Base-by-base conservation (phyloP, 2,113 vertebrate species). In the cattle (Bos taurus) region DNA sequence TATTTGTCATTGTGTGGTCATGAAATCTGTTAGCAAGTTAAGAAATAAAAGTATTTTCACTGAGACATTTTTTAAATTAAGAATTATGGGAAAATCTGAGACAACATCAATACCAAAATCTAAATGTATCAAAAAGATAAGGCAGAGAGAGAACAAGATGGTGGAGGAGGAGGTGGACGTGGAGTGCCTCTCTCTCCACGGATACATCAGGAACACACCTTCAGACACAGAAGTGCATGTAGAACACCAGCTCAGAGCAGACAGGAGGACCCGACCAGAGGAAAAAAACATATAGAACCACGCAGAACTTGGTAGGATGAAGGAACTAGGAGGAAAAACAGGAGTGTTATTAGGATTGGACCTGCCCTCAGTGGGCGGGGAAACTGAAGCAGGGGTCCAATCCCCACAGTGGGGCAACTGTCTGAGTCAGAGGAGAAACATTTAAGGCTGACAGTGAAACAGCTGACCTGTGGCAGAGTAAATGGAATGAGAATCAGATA, bases 11-110 rank as follows among this genome's bases (percentile, higher is more conserved):
- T 81, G 81, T 12, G 15, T 91, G 43, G 57, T 82, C 40, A 56
- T 91, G 50, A 92, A 88, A 94, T 71, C 48, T 93, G 50, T 77
- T 90, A 94, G 11, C 33, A 96, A 92, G 23, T 82, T 82, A 50
- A 91, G 71, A 90, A 88, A 90, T 1, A 86, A 11, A 95, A 60
- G 62, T 62, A 40, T 93, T 97, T 96, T 85, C 46, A 88, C 40
- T 64, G 80, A 93, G 46, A 83, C 17, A 81, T 78, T 43, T 36
- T 84, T 83, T 13, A 60, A 40, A 81, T 71, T 60, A 67, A 88
- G 30, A 94, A 89, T n/a, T 91, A 43, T 13, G 17, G 8, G 30
- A 16, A 56, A 81, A 93, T 90, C 19, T 82, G 28, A 88, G 62
- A 80, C 36, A 90, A 80, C 10, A 84, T 15, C 95, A 94, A 91